Base-by-base conservation (phyloP, 2,797 vertebrate species). In the Odontamblyopus lacepedii region DNA sequence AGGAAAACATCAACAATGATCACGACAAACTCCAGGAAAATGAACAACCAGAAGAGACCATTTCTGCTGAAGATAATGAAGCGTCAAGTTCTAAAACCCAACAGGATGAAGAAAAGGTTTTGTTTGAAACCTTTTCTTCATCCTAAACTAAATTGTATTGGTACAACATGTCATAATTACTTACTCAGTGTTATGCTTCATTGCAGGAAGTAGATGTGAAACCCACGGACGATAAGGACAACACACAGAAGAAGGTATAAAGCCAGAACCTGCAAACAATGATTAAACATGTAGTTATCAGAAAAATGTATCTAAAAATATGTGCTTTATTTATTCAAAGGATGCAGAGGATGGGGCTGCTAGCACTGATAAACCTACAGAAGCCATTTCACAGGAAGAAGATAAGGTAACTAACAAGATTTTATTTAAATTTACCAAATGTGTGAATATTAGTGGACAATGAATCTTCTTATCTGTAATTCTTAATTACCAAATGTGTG, bases 61-160 rank as follows among this genome's bases (percentile, higher is more conserved):
- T 60, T 35, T 56, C 79, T 50, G 8, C 55, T 15, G 74, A 75
- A 16, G 80, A 85, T 18, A 62, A 72, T 16, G 67, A 56, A 16
- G 59, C 78, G 60, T 29, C 70, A 27, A 41, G 3, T 23, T 67
- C 81, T 62, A 59, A 70, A 63, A 38, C 9, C 61, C 32, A 18
- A 19, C 69, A 75, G 60, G 71, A 81, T 13, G 63, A 78, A 62
- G 79, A 87, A 51, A 65, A 88, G 84, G 88, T 91, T 35, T 1
- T 60, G 27, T 29, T 29, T 26, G 26, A 19, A 55, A n/a, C n/a
- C n/a, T n/a, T n/a, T n/a, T n/a, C n/a, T n/a, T n/a, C n/a, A n/a
- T n/a, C n/a, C n/a, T n/a, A n/a, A n/a, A n/a, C n/a, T n/a, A n/a
- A n/a, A n/a, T n/a, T n/a, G n/a, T n/a, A n/a, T n/a, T n/a, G n/a